These are phyloP conservation scores for Andrena flavipes DNA, from an alignment of 2,888 invertebrate species.

Conservation along the genomic window DNA sequence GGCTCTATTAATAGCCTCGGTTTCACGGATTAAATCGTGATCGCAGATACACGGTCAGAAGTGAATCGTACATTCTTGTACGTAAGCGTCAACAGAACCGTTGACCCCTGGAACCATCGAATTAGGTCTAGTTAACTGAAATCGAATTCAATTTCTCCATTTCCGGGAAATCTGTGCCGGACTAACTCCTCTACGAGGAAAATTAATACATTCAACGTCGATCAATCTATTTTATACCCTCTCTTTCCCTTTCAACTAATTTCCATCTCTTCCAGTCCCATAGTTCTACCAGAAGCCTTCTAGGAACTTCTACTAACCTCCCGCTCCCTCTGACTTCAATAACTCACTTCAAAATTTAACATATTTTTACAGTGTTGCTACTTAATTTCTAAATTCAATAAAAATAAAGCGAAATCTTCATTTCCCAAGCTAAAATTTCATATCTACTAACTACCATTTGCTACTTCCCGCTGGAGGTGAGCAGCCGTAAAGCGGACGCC, in stretches of 20 bases:
- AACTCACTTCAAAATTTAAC: no score
- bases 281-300: no score
- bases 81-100: constrained; percentile 13
- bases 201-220: constrained; percentile 8
- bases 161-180: neutral
- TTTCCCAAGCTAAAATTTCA: no score
- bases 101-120: constrained; percentile 22
- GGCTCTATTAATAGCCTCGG: constrained; percentile 58
- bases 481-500: no score
- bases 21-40: constrained; percentile 54
- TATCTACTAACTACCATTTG: no score
- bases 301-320: no score
- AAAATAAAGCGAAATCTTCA: no score
- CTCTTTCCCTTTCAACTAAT: neutral
- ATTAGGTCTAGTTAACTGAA: constrained; percentile 12
- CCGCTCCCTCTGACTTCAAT: no score
- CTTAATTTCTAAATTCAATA: no score
- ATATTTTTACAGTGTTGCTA: no score
- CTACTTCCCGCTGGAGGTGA: no score
- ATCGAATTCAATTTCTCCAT: constrained; percentile 17
- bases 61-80: constrained; percentile 23
- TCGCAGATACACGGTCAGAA: constrained; percentile 29
- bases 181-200: neutral
- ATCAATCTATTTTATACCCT: neutral
- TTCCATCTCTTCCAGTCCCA: no score